phyloP scores from a whole-genome alignment of 2,888 invertebrate genomes.

The Branchipolynoe longqiensis region DNA sequence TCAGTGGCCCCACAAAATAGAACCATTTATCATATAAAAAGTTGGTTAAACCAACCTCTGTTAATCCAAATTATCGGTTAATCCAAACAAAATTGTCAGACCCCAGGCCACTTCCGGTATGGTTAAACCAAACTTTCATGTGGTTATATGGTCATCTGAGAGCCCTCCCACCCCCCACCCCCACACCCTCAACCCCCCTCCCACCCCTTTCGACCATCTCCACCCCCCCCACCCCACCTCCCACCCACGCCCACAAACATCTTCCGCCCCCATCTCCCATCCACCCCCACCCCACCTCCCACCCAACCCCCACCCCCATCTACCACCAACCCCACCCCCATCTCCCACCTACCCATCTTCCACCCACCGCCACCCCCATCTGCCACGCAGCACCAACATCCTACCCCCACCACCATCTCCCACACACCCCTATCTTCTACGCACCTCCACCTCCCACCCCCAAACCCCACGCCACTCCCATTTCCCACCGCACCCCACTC shows the following conservation, averaged over 20 bases:
- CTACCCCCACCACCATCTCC: not conserved
- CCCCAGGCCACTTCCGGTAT: no score
- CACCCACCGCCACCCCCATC: not conserved
- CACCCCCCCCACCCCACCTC: not conserved
- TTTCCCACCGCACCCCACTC: not conserved
- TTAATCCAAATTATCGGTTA: no score
- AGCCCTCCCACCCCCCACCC: not conserved
- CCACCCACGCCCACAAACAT: not conserved
- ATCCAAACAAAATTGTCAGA: no score
- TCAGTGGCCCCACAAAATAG: no score
- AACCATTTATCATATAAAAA: no score
- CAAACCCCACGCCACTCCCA: not conserved
- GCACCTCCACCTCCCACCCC: not conserved
- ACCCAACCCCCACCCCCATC: not conserved
- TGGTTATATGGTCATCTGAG: no score
- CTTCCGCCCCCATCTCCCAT: not conserved
- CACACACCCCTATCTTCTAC: not conserved
- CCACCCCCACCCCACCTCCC: not conserved
- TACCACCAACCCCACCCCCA: not conserved
- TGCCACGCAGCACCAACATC: not conserved
- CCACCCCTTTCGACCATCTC: not conserved
- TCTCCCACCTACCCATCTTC: not conserved
- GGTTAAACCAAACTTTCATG: no score
- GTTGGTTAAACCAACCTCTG: no score
- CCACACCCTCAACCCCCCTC: not conserved